Base-by-base conservation (phyloP, 2,888 invertebrate species). In the Cylloceria caligata region DNA sequence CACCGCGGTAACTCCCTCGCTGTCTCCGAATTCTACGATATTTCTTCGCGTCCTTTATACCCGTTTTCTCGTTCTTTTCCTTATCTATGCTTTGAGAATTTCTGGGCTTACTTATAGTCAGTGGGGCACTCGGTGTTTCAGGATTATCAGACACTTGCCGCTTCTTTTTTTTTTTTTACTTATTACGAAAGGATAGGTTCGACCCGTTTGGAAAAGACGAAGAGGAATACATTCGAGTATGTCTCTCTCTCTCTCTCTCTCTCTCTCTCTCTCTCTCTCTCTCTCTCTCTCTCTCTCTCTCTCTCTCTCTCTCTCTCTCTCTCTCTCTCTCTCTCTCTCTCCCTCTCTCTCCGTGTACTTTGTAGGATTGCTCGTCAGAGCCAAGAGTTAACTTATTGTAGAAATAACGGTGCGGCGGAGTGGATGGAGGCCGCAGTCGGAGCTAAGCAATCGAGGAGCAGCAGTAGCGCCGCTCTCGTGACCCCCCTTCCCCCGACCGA, bases 391-490 rank as follows among this genome's bases (percentile, higher is more conserved):
- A 3, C 24, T 34, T 19, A 36, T 60, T 19, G 36, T 60, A 11
- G 60, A 34, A 36, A 55, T 55, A 27, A 27, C n/a, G 16, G 13
- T 36, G 39, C 34, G 55, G 65, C 27, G 60, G 34, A 47, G 65
- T 62, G 65, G 76, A 67, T 60, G 78, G 81, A 81, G 81, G 78
- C 78, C 77, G 60, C 69, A 47, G 71, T 65, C 64, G 60, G 52
- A 74, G 62, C 62, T 68, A 57, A 80, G 80, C 74, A 55, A 76
- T 27, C 71, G 73, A 67, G 71, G 71, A 72, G 80, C 78, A 71
- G 78, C 86, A 76, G 83, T 85, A 84, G 85, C 86, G 86, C 83
- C 86, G 84, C 80, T 81, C 68, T 83, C 80, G 83, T 83, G 82
- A 84, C 81, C 64, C 78, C 83, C 83, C n/a, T n/a, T 71, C 81